Evolutionary conservation across 1,140 invertebrate genomes (phyloP).

Genomic region (Danaus melanippus): DNA sequence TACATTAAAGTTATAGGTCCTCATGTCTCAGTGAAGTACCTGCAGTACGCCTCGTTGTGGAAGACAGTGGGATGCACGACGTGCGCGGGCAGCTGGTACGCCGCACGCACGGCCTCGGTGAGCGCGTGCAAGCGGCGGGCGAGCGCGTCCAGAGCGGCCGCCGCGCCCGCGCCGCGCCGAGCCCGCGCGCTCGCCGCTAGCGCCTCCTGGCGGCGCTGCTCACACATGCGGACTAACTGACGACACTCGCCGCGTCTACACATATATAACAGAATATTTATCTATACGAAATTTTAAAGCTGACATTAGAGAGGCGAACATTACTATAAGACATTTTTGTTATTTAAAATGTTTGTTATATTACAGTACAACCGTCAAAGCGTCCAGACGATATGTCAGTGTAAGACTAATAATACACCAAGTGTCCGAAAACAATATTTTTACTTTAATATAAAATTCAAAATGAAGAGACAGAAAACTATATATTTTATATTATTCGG

Average conservation of each 20-base stretch:
- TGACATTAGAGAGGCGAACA: too few relatives aligned
- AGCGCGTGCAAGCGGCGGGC: slow-evolving; percentile 79
- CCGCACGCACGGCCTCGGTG: slow-evolving; percentile 79
- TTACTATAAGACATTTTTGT: too few relatives aligned
- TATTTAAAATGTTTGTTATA: too few relatives aligned
- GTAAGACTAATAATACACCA: too few relatives aligned
- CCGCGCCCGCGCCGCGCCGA: slow-evolving; percentile 77
- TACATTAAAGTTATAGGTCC: too few relatives aligned
- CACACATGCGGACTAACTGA: slow-evolving; percentile 83
- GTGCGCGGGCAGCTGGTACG: slow-evolving; percentile 82
- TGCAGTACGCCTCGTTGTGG: slow-evolving; percentile 81
- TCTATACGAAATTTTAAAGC: too few relatives aligned
- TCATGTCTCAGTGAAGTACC: slow-evolving; percentile 2
- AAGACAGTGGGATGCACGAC: slow-evolving; percentile 84
- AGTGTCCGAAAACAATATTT: too few relatives aligned
- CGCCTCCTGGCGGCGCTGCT: slow-evolving; percentile 78
- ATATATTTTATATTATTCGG: too few relatives aligned
- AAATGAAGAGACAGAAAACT: too few relatives aligned
- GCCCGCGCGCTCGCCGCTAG: slow-evolving; percentile 76
- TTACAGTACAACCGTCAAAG: too few relatives aligned
- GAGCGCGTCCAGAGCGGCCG: slow-evolving; percentile 79
- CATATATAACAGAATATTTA: neutral
- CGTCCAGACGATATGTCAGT: too few relatives aligned
- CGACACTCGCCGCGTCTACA: slow-evolving; percentile 81
- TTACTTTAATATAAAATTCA: too few relatives aligned